phyloP scores from a whole-genome alignment of 1,140 invertebrate species.

The Zaprionus ornatus region DNA sequence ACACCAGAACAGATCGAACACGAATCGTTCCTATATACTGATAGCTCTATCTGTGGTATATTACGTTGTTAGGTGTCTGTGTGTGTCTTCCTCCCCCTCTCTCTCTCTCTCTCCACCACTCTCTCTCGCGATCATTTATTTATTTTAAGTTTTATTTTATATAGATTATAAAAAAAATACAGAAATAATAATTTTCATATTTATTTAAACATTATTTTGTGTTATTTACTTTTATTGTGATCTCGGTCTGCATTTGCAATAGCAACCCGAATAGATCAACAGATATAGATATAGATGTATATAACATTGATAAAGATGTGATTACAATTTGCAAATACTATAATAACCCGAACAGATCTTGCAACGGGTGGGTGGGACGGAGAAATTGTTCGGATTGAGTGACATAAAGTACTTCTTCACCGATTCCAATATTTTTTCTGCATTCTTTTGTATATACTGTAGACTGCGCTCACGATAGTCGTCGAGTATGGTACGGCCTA shows the following conservation, averaged over 20 bases:
- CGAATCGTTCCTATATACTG: constrained; percentile 31
- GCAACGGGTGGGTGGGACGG: constrained; percentile 24
- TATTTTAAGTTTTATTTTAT: constrained; percentile 63
- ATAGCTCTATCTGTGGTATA: constrained; percentile 1
- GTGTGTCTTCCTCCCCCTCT: not conserved
- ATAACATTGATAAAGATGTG: too few relatives aligned
- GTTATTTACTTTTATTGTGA: constrained; percentile 2
- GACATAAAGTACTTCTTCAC: constrained; percentile 45
- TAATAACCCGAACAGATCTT: constrained; percentile 47
- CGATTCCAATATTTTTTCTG: constrained; percentile 11
- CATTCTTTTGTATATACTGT: not conserved
- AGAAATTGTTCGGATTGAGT: constrained; percentile 58
- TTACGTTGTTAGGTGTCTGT: not conserved
- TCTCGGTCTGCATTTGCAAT: constrained; percentile 27
- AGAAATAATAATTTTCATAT: constrained; percentile 55
- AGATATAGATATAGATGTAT: too few relatives aligned
- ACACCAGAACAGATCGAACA: not conserved
- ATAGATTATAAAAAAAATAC: constrained; percentile 48
- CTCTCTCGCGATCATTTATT: constrained; percentile 20
- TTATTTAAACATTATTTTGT: constrained; percentile 42
- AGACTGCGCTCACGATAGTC: not conserved
- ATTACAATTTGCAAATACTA: constrained; percentile 29
- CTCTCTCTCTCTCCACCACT: not conserved
- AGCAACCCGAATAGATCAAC: constrained; percentile 40
- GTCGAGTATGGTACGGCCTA: constrained; percentile 28